These are phyloP conservation scores for Iphiclides podalirius DNA, from an alignment of 2,888 invertebrate species.

Conservation along the genomic window DNA sequence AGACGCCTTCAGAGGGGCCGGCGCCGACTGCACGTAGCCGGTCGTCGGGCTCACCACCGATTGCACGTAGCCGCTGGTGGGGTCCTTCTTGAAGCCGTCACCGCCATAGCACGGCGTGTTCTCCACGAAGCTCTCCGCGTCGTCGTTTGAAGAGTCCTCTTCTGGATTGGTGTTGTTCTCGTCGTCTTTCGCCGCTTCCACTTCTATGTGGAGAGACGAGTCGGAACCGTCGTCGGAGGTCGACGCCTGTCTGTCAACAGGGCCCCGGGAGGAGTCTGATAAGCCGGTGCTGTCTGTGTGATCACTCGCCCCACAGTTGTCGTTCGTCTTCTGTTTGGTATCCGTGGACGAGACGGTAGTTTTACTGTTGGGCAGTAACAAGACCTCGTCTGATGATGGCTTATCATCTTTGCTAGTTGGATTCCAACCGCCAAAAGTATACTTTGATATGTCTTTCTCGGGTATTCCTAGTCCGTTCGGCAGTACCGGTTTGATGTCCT, in stretches of 20 bases:
- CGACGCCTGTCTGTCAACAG: constrained; percentile 60
- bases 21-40: constrained; percentile 55
- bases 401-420: constrained; percentile 67
- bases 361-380: constrained; percentile 63
- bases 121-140: constrained; percentile 51
- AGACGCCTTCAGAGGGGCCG: constrained; percentile 39
- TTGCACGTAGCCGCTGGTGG: constrained; percentile 56
- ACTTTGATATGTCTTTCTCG: constrained; percentile 68
- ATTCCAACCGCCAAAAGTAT: constrained; percentile 61
- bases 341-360: constrained; percentile 51
- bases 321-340: constrained; percentile 52
- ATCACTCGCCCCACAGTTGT: constrained; percentile 64
- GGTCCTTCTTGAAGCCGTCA: constrained; percentile 55
- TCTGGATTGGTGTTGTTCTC: constrained; percentile 42
- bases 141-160: constrained; percentile 48
- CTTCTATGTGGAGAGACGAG: constrained; percentile 62
- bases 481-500: constrained; percentile 83
- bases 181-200: constrained; percentile 46
- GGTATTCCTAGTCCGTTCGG: constrained; percentile 82
- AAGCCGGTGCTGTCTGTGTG: constrained; percentile 72
- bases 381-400: constrained; percentile 68
- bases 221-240: constrained; percentile 67
- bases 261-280: constrained; percentile 60
- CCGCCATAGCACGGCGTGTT: constrained; percentile 58
- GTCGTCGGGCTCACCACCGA: constrained; percentile 43